Evolutionary conservation across 1,140 invertebrate genomes (phyloP).

Genomic region (Pseudoatta argentina): DNA sequence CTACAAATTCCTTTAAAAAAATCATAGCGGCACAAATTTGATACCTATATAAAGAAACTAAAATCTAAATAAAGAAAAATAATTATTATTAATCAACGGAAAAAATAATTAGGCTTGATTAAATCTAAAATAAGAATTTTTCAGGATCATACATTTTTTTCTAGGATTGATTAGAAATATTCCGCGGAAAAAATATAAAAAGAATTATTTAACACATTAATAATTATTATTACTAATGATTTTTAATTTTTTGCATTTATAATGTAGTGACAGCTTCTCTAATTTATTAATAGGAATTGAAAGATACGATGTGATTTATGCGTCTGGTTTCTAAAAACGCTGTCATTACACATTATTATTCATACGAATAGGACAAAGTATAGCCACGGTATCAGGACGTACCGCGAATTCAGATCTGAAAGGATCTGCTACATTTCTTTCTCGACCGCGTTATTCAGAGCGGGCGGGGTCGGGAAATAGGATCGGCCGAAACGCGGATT

Average conservation of each 20-base stretch:
- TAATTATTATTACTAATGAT: neutral
- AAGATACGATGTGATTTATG: neutral
- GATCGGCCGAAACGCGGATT: constrained; percentile 58
- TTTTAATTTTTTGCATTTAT: neutral
- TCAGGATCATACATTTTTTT: neutral
- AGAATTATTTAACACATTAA: neutral
- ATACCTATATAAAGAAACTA: neutral
- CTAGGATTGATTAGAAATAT: neutral
- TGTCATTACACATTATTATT: neutral
- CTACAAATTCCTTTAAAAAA: constrained; percentile 9
- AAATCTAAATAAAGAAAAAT: neutral
- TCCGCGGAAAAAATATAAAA: neutral
- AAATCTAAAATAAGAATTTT: neutral
- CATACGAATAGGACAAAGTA: neutral
- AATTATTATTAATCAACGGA: neutral
- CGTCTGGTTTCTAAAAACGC: neutral
- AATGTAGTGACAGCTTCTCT: neutral
- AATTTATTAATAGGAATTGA: neutral
- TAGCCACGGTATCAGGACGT: neutral
- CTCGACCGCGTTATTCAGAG: constrained; percentile 4
- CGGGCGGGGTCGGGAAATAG: constrained; percentile 46
- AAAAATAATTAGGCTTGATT: constrained; percentile 5
- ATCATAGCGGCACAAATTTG: neutral
- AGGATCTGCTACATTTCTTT: constrained; percentile 27
- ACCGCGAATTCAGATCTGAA: constrained; percentile 19